Base-by-base conservation (phyloP, 2,888 invertebrate genomes). In the Caenorhabditis virilis region DNA sequence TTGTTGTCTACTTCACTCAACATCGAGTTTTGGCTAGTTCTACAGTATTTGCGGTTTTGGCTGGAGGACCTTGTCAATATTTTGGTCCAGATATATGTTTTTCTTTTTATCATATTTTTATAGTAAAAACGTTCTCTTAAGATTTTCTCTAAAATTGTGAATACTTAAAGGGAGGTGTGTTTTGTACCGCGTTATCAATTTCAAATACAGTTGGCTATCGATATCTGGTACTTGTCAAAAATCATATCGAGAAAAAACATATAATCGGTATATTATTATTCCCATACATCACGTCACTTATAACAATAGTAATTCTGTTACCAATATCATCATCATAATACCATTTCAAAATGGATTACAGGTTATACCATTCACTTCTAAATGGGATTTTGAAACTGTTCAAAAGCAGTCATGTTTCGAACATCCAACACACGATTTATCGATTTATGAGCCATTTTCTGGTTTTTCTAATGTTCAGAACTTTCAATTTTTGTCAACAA, bases 311-410 rank as follows among this genome's bases (percentile, higher is more conserved):
- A n/a, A n/a, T n/a, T n/a, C n/a, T n/a, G n/a, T n/a, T n/a, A n/a
- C n/a, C n/a, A n/a, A n/a, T n/a, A n/a, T n/a, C n/a, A n/a, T n/a
- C n/a, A n/a, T n/a, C n/a, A n/a, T n/a, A n/a, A n/a, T n/a, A n/a
- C n/a, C n/a, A n/a, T n/a, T n/a, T 15, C 20, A n/a, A n/a, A 6
- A 5, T 6, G 5, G 9, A 15, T 45, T 33, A 33, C 49, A 64
- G 64, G 58, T 58, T 27, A 64, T 58, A 23, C 64, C 64, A 15
- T 64, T 64, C 47, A 64, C 58, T 25, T 53, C 54, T 22, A 51
- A 33, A 6, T 64, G 64, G 58, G 47, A 64, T 42, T 64, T 64
- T 26, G 23, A 54, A 4, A 42, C 45, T 16, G 64, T 47, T 20
- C 20, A 50, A 22, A 58, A 54, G 20, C 50, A 58, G 30, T 58